Percentiles rank a stretch among this genome's conserved stretches.
Conservation (phyloP, 2,113 vertebrate species). For the Octodon degus region DNA sequence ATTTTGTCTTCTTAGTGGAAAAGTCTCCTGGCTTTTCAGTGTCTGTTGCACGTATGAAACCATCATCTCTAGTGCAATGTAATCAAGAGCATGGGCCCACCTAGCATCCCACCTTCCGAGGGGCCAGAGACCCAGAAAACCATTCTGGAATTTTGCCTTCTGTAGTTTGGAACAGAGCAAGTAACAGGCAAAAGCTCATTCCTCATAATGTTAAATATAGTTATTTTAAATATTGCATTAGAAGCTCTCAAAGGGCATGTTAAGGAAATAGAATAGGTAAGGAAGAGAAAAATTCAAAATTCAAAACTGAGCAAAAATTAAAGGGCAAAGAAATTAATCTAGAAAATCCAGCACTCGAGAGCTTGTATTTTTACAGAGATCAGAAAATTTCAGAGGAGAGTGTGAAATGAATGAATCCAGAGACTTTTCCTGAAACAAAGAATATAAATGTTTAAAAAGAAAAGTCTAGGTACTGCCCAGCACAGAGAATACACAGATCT, state of each 20-base stretch:
- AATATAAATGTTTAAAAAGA: background rate
- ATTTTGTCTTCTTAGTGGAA: background rate
- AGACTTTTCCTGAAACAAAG: slow-evolving; percentile 8
- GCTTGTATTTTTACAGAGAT: background rate
- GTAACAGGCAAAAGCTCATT: background rate
- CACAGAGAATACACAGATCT: background rate
- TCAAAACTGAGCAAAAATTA: background rate
- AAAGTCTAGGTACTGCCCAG: background rate
- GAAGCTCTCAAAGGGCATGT: background rate
- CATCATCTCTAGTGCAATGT: background rate
- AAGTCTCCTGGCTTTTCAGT: background rate
- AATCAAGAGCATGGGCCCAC: background rate
- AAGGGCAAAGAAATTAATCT: background rate
- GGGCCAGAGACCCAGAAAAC: background rate
- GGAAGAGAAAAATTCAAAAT: background rate
- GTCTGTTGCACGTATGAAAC: background rate
- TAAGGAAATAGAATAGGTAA: background rate
- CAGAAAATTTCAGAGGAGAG: background rate
- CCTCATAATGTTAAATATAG: slow-evolving; percentile 4
- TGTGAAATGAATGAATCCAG: background rate
- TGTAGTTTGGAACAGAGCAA: background rate
- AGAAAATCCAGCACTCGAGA: background rate
- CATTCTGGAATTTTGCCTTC: background rate
- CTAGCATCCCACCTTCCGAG: background rate
- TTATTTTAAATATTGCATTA: background rate